Evolutionary conservation across 2,888 invertebrate species (phyloP).

Genomic region (Leucophenga maculata): DNA sequence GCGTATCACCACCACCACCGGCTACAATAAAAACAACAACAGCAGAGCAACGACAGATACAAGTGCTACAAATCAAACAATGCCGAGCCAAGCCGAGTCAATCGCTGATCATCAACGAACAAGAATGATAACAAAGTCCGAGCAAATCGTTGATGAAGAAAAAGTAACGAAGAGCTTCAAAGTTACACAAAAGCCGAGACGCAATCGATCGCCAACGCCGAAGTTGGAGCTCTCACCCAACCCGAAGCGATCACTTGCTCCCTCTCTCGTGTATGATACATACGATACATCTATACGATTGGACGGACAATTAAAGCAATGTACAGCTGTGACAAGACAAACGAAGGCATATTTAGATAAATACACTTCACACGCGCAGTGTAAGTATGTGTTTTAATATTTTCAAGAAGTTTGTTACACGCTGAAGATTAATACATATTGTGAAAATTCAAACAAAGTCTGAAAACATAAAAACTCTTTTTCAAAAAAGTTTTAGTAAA

Average conservation of each 20-base stretch:
- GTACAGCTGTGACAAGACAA: background rate
- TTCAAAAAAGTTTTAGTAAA: no score
- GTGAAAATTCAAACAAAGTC: background rate
- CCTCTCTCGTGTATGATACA: no score
- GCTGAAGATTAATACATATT: no score
- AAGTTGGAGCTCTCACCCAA: no score
- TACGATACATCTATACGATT: background rate
- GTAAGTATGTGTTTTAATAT: no score
- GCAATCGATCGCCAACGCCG: no score
- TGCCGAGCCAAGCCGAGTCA: constrained; percentile 2
- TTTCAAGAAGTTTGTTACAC: no score
- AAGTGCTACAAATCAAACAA: background rate
- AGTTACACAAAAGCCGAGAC: no score
- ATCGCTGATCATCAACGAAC: constrained; percentile 4
- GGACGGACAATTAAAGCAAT: background rate
- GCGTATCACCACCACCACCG: background rate
- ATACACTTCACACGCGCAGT: no score
- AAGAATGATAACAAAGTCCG: background rate
- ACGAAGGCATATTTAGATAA: no score
- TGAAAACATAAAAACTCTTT: background rate
- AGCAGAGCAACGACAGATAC: background rate
- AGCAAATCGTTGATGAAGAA: background rate
- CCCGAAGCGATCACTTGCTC: no score
- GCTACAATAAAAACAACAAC: background rate
- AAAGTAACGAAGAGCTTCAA: no score